Base-by-base conservation (phyloP, 2,888 invertebrate species). In the Pammene aurita region DNA sequence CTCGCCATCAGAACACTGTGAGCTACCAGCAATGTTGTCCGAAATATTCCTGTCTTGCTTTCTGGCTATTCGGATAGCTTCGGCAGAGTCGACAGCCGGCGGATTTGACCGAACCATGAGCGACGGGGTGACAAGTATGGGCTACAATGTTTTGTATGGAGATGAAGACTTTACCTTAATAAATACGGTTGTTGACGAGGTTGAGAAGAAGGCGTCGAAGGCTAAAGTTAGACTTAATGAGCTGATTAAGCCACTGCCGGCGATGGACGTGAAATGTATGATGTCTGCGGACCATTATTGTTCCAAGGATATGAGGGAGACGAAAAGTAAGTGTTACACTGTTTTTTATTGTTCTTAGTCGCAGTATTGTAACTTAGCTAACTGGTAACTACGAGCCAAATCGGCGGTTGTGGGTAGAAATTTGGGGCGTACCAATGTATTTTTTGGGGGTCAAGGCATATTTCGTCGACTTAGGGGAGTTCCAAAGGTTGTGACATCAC, bases 251-350 rank as follows among this genome's bases (percentile, higher is more conserved):
- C 85, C 86, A 1, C 70, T 92, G 69, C 81, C 85, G 0, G 75
- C 85, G 4, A 75, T 78, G 56, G 92, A 92, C 60, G 89, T 92
- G 6, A 92, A 92, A 76, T 92, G 92, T 56, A 75, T 92, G 75
- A 90, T 91, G 88, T 92, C 92, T 0, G 86, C 85, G 4, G 88
- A 92, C 64, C 79, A 79, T 46, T 85, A 90, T 71, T 92, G 92
- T 72, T 83, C 87, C 0, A 84, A 80, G 70, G 77, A 85, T 48
- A 92, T 92, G 92, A 77, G 80, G 14, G 75, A 80, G 72, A 82
- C 87, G 50, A 92, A 92, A 84, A 83, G 92, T 92, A 77, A 86
- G 88, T 44, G 26, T 66, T 55, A 9, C 38, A 5, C 7, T 9
- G 38, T 38, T 38, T 1, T 38, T 5, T 38, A 9, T 9, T 38